A percentile compares a stretch with the other conserved stretches of the same genome.
phyloP scores from a whole-genome alignment of 2,113 vertebrate species.

The Hylia prasina region DNA sequence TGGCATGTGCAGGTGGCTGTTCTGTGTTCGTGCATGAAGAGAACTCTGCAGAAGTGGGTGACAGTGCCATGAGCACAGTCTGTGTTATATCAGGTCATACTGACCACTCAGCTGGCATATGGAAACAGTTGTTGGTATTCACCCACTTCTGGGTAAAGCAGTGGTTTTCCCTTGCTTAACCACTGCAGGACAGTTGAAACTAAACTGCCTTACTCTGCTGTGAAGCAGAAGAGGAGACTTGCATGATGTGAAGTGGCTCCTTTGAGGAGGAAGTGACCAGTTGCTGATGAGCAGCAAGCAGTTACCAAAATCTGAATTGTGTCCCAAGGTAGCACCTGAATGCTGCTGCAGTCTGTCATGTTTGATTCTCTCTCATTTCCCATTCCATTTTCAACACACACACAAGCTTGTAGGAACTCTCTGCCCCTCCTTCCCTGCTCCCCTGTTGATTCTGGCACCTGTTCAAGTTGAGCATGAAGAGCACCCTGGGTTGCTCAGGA shows the following conservation, averaged over 20 bases:
- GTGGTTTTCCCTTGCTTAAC: not conserved
- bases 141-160: not conserved
- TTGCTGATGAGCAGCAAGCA: not conserved
- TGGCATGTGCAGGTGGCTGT: not conserved
- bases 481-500: not conserved
- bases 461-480: not conserved
- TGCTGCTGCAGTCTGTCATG: not conserved
- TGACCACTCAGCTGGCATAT: not conserved
- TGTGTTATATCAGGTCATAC: not conserved
- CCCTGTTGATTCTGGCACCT: not conserved
- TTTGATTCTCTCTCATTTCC: not conserved
- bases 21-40: not conserved
- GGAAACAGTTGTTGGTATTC: not conserved
- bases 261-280: not conserved
- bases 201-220: not conserved
- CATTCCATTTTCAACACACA: not conserved
- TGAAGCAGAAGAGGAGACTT: not conserved
- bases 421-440: not conserved
- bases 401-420: rapidly evolving
- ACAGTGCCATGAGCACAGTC: not conserved
- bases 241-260: not conserved
- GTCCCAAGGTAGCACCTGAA: not conserved
- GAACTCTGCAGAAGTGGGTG: not conserved
- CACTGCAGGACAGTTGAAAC: not conserved
- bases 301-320: not conserved